Base-by-base conservation (phyloP, 2,888 invertebrate species). In the Cataglyphis livida region DNA sequence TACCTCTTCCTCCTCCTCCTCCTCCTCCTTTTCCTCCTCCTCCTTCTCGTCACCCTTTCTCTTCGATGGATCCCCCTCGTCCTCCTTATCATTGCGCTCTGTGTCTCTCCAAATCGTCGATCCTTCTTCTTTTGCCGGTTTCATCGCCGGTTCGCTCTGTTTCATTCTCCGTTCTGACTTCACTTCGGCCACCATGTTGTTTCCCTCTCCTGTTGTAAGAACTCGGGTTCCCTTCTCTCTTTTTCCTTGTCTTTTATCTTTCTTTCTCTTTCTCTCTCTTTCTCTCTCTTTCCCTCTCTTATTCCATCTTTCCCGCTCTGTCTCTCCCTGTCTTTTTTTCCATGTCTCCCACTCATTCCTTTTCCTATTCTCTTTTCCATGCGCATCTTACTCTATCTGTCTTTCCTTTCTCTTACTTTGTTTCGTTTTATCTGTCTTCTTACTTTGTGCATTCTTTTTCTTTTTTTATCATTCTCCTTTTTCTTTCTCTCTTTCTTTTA, bases 261-360 rank as follows among this genome's bases (percentile, higher is more conserved):
- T 68, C 35, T 35, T 35, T 35, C 35, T 35, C 35, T 35, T 6
- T 35, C 35, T 35, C 32, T 6, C 32, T 35, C 35, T 44, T 44
- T 28, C 32, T 25, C 48, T 35, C 32, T 9, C 2, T 68, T 32
- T n/a, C 38, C 21, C 64, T 65, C 54, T 54, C 21, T 71, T 21
- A 25, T 57, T 54, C 44, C 21, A 32, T 35, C 74, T 84, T 74
- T 35, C 48, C 51, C 54, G 51, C 64, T 84, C 81, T 70, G 62
- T 68, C 48, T 64, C 68, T 70, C 25, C 57, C 75, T 65, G n/a
- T 61, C 81, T 83, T 73, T 75, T 61, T 65, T 83, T 59, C 76
- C 48, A 57, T 62, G 38, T 81, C 73, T 64, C 54, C 18, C 35
- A 57, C 32, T 66, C 48, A 38, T 61, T 82, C 44, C 28, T 51